These are phyloP conservation scores for Idaea biselata DNA, from an alignment of 2,888 invertebrate genomes.

Conservation along the genomic window DNA sequence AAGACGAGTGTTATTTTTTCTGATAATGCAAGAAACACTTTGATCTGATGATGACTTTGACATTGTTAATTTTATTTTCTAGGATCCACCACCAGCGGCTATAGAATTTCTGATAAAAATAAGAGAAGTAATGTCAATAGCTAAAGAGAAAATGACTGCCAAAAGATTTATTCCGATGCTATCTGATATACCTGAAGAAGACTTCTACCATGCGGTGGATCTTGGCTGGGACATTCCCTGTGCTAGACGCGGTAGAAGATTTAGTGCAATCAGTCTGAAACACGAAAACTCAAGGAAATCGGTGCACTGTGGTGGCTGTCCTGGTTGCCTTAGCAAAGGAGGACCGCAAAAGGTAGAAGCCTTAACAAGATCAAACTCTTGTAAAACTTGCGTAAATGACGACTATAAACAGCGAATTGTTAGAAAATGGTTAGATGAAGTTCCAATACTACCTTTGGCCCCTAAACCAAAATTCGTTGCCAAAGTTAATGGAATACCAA, in stretches of 20 bases:
- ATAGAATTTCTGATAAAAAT: slow-evolving; percentile 93
- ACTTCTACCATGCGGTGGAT: slow-evolving; percentile 72
- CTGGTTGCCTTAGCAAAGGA: slow-evolving; percentile 80
- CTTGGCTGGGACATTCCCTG: slow-evolving; percentile 74
- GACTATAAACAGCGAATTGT: slow-evolving; percentile 88
- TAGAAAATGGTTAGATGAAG: slow-evolving; percentile 88
- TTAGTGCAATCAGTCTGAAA: slow-evolving; percentile 81
- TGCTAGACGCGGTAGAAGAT: slow-evolving; percentile 73
- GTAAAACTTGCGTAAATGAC: slow-evolving; percentile 80
- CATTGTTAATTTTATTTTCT: slow-evolving; percentile 41
- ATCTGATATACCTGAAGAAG: slow-evolving; percentile 90
- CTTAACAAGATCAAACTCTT: slow-evolving; percentile 71
- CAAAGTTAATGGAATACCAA: slow-evolving; percentile 69
- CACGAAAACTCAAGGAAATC: slow-evolving; percentile 82
- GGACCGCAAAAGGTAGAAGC: slow-evolving; percentile 50
- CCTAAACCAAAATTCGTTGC: slow-evolving; percentile 56
- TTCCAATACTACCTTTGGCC: slow-evolving; percentile 67
- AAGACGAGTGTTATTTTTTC: slow-evolving; percentile 34
- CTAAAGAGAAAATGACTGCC: slow-evolving; percentile 91
- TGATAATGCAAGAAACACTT: neutral
- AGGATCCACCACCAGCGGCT: slow-evolving; percentile 95
- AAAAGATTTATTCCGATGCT: slow-evolving; percentile 90
- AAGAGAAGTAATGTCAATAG: slow-evolving; percentile 92
- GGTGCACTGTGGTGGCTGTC: slow-evolving; percentile 83
- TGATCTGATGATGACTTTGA: slow-evolving; percentile 7